Percentiles rank a stretch among this genome's conserved stretches.
Evolutionary conservation across 1,140 invertebrate species (phyloP).

Genomic region (Formica selysi): DNA sequence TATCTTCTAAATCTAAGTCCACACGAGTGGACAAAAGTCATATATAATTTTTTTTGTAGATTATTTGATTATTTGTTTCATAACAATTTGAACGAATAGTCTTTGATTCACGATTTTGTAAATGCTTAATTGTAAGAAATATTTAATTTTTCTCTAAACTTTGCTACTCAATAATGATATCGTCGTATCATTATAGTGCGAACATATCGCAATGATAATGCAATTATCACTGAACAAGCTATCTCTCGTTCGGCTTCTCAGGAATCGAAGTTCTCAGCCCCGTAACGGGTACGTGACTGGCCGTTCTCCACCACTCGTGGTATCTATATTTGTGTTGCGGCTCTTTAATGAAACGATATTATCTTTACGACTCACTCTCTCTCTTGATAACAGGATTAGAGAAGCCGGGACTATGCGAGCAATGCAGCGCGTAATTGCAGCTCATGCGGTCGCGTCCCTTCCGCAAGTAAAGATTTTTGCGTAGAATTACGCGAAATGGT

Average conservation of each 20-base stretch:
- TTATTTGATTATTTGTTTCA: neutral
- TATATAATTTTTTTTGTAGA: neutral
- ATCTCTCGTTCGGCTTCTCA: slow-evolving; percentile 43
- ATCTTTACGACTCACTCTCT: slow-evolving; percentile 61
- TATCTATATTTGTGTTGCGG: slow-evolving; percentile 59
- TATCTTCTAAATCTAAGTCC: too few relatives aligned
- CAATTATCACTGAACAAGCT: slow-evolving; percentile 53
- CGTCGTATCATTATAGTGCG: slow-evolving; percentile 16
- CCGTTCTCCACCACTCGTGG: slow-evolving; percentile 18
- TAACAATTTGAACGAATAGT: neutral
- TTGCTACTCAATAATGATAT: slow-evolving; percentile 4
- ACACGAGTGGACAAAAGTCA: neutral
- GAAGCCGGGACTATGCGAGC: slow-evolving; percentile 45
- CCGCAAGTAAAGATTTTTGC: slow-evolving; percentile 37
- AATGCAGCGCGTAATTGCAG: slow-evolving; percentile 11
- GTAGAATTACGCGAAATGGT: slow-evolving; percentile 13
- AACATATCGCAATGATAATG: slow-evolving; percentile 52
- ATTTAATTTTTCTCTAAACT: slow-evolving; percentile 33
- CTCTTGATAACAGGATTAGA: slow-evolving; percentile 58
- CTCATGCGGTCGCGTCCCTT: slow-evolving; percentile 24
- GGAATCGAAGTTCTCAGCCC: slow-evolving; percentile 53
- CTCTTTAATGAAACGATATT: slow-evolving; percentile 57
- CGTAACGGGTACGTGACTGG: slow-evolving; percentile 52
- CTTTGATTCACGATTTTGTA: neutral
- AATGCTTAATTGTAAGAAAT: neutral